phyloP scores from a whole-genome alignment of 1,140 invertebrate genomes.

The Cephus cinctus region DNA sequence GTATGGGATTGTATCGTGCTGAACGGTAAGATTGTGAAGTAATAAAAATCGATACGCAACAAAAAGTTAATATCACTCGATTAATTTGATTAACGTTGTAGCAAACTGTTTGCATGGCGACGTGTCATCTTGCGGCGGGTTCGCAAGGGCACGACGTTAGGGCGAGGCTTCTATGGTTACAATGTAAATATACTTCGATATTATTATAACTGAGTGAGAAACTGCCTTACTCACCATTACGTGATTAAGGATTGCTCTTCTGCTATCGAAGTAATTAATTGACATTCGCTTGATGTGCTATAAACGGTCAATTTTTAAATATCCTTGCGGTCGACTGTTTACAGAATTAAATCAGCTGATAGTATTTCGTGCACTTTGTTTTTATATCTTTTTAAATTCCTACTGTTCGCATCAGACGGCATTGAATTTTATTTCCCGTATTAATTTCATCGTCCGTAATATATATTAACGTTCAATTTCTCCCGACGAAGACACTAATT shows the following conservation, averaged over 20 bases:
- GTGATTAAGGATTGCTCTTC: constrained; percentile 29
- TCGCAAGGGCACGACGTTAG: constrained; percentile 12
- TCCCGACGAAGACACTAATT: too few species aligned
- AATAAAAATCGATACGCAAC: too few species aligned
- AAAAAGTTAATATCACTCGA: background rate
- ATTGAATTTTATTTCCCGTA: too few species aligned
- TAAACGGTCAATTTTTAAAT: too few species aligned
- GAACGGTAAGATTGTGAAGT: too few species aligned
- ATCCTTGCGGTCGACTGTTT: background rate
- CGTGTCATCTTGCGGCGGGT: constrained; percentile 10
- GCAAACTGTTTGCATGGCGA: constrained; percentile 15
- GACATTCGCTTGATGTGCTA: too few species aligned
- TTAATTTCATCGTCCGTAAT: too few species aligned
- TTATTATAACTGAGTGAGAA: constrained; percentile 5
- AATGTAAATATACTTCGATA: constrained; percentile 31
- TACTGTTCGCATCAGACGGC: too few species aligned
- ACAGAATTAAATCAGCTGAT: background rate
- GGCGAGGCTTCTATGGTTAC: constrained; percentile 32
- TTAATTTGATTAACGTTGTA: constrained; percentile 31
- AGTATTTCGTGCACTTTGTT: background rate
- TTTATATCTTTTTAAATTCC: background rate
- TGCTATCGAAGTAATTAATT: too few species aligned
- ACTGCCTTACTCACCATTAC: constrained; percentile 20
- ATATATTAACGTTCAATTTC: too few species aligned
- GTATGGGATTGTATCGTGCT: too few species aligned